phyloP scores from a whole-genome alignment of 2,797 vertebrate genomes.

The Galaxias olidus region DNA sequence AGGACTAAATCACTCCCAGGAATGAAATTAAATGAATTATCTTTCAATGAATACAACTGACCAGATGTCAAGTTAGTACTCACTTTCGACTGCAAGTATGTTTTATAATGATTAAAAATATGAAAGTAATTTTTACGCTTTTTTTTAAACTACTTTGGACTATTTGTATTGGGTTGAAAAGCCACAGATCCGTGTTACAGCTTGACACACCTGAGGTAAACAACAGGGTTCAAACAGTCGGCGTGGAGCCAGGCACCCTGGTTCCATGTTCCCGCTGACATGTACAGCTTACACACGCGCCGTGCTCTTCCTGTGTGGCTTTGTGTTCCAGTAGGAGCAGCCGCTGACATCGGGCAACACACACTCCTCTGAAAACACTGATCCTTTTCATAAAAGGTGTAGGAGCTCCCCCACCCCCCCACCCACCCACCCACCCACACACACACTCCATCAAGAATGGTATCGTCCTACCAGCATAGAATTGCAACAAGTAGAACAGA shows the following conservation, averaged over 20 bases:
- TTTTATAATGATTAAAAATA: too few relatives aligned
- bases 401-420: constrained; percentile 17
- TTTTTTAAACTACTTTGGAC: too few relatives aligned
- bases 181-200: constrained; percentile 14
- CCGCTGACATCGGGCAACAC: constrained; percentile 3
- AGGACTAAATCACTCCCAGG: too few relatives aligned
- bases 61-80: too few relatives aligned
- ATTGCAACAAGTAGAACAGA: too few relatives aligned
- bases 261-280: constrained; percentile 44
- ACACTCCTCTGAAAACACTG: constrained; percentile 26
- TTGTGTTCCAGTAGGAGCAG: neutral
- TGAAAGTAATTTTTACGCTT: too few relatives aligned
- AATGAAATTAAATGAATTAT: too few relatives aligned
- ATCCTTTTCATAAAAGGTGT: constrained; percentile 38
- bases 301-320: constrained; percentile 1
- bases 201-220: constrained; percentile 55
- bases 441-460: neutral
- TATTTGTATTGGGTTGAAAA: constrained; percentile 12
- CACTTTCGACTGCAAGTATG: too few relatives aligned
- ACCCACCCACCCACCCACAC: constrained; percentile 15
- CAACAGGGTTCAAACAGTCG: constrained; percentile 36
- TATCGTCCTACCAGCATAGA: too few relatives aligned
- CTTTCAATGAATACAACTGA: too few relatives aligned
- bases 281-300: constrained; percentile 6
- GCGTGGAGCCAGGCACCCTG: constrained; percentile 28